phyloP scores from a whole-genome alignment of 2,113 vertebrate species.

The Vombatus ursinus region DNA sequence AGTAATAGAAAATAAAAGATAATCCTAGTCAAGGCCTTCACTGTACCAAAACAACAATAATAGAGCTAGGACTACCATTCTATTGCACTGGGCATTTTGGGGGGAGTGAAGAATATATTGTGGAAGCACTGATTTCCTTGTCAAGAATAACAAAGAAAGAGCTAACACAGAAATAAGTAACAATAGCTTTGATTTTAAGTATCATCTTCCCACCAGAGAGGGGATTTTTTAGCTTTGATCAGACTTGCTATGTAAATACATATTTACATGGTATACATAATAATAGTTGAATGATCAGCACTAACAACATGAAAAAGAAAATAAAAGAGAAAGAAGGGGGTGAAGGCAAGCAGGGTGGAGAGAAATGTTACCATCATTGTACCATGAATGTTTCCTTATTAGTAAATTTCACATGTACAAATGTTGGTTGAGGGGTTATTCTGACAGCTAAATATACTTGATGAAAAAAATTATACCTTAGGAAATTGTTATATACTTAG shows the following conservation, averaged over 20 bases:
- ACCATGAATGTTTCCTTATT: slow-evolving; percentile 18
- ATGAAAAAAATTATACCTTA: slow-evolving; percentile 24
- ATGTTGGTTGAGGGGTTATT: slow-evolving; percentile 52
- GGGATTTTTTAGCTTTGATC: slow-evolving; percentile 6
- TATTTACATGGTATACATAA: slow-evolving; percentile 61
- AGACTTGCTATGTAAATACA: slow-evolving; percentile 53
- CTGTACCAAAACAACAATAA: slow-evolving; percentile 28
- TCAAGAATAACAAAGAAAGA: no score
- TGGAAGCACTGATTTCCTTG: no score
- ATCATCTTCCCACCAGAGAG: slow-evolving; percentile 21
- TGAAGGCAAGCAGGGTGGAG: slow-evolving; percentile 35
- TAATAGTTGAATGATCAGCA: slow-evolving; percentile 44
- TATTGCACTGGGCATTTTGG: background rate
- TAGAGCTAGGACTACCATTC: background rate
- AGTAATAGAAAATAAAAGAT: background rate
- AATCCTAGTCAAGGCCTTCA: slow-evolving; percentile 31
- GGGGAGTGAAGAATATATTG: no score
- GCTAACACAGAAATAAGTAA: slow-evolving; percentile 4
- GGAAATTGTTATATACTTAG: slow-evolving; percentile 44
- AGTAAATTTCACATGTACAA: slow-evolving; percentile 49
- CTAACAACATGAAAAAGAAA: slow-evolving; percentile 45
- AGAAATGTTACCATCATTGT: slow-evolving; percentile 35
- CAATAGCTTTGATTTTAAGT: slow-evolving; percentile 39
- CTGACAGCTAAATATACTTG: slow-evolving; percentile 58
- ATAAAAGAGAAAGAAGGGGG: background rate